Base-by-base conservation (phyloP, 2,113 vertebrate species). In the Actinemys pallida region DNA sequence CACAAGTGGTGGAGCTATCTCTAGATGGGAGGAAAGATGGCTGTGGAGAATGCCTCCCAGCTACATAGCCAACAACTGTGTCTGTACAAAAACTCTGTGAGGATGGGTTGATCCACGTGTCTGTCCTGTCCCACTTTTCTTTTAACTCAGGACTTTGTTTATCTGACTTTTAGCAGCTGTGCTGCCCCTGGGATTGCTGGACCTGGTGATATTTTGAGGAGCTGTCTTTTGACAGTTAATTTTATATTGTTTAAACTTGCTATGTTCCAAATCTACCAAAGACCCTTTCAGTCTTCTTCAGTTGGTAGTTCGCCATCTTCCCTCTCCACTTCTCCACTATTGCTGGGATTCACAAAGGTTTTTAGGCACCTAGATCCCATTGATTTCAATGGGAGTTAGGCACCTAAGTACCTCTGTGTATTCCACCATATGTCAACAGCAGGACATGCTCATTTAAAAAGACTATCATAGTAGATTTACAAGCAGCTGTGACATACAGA, bases 21-120 rank as follows among this genome's bases (percentile, higher is more conserved):
- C 90, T 10, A 24, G 82, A 54, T 17, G 59, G 22, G 10, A 27
- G 6, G 6, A 76, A 62, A 81, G 27, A 78, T 81, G 16, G 5
- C 59, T 2, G 1, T n/a, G 31, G 69, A 85, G 27, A 72, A 83
- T 0, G 1, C 25, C 20, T 87, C 84, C 84, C 11, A 31, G 2
- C 72, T 39, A 65, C 16, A 85, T 8, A 2, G 45, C 31, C 47
- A 65, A 14, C 17, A 83, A 14, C n/a, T 83, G 45, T 1, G 47
- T 13, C 20, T 88, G 25, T 6, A 62, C 45, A 39, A 54, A 59
- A 47, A 85, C 42, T 90, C 79, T 89, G 53, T 19, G 6, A 27
- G 45, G 76, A 8, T 83, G 49, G 1, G 69, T 1, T 0, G 0
- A 27, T 2, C 87, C 45, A 81, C 65, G 83, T 27, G 17, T 3